Evolutionary conservation across 30 jellyfish, hydroid and myxozoan genomes (phyloP), one percentile per base, ranked within the genome.

Genomic region (Turritopsis rubra): DNA sequence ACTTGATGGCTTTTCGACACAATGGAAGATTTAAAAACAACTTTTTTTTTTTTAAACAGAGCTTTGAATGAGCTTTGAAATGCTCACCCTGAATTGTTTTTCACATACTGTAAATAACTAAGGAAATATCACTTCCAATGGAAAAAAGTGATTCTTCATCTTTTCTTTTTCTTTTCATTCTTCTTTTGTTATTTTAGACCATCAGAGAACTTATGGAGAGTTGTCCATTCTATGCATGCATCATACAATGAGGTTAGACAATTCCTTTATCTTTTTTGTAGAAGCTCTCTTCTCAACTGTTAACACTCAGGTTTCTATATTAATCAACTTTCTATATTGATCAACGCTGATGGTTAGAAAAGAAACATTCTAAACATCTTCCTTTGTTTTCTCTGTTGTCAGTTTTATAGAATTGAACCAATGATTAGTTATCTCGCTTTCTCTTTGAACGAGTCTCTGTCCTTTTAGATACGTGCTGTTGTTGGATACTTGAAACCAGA

Each of bases 401-500:
- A n/a, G n/a, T n/a, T n/a, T n/a, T n/a, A n/a, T n/a, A n/a, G n/a
- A n/a, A n/a, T n/a, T n/a, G n/a, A n/a, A n/a, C n/a, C n/a, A n/a
- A n/a, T n/a, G n/a, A n/a, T n/a, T n/a, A n/a, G n/a, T n/a, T n/a
- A n/a, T n/a, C n/a, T n/a, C 60, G 13, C 60, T 41, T 41, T 5
- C 60, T 41, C 60, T 13, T 41, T 41, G 60, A 41, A 41, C 60
- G 13, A 41, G 60, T 13, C 13, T 41, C 9, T 13, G 60, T 5
- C 60, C 60, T 68, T 21, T 68, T 68, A 68, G 96, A 88, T 88
- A 8, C 52, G 88, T 29, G 89, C 60, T 68, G 79, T 88, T 21
- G 89, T 84, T 13, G 75, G 86, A 1, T 88, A 88, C 60, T 60
- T 88, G 82, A 78, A 81, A 31, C 96, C 96, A 25, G 24, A 84